Evolutionary conservation across 2,797 vertebrate genomes (phyloP), one percentile per base, ranked within the genome.

Genomic region (Kryptopterus vitreolus): DNA sequence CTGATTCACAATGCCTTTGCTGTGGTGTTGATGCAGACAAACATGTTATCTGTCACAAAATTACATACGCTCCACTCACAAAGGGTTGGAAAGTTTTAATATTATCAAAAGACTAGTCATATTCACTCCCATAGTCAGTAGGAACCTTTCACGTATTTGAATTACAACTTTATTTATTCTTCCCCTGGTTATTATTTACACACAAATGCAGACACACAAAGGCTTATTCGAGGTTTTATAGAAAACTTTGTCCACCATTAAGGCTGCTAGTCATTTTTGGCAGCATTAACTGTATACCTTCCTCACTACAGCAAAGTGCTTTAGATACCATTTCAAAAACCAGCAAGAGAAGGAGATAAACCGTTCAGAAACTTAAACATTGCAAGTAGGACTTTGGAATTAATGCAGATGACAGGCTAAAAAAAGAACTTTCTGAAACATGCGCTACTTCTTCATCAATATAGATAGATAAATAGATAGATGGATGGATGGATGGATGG

Each of bases 1-100:
- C 52, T 86, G 83, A 87, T 86, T 86, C 83, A 83, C 43, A 63
- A 22, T 1, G 22, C 33, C 52, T 24, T 24, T 73, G 50, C 24
- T 43, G 75, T 66, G 59, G 59, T 52, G 68, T 29, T 83, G 31
- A 83, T 80, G 66, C 81, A 76, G 68, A 46, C 35, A 58, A 73
- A 58, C 33, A 58, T 57, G 29, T 33, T 57, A 71, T 33, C 69
- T 52, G 46, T 20, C 46, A 50, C 16, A 4, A 71, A 72, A 48
- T 58, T 80, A 58, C 26, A 35, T 52, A 81, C 58, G 33, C 55
- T 38, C 31, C 58, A 33, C 50, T 83, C 76, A 68, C n/a, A 20
- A 43, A 75, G 48, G 73, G 61, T 46, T 77, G 18, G 46, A 66
- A 78, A 75, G 38, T n/a, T 76, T 82, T 75, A 22, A 71, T 53